phyloP scores from a whole-genome alignment of 2,113 vertebrate genomes.

The Sapajus apella region DNA sequence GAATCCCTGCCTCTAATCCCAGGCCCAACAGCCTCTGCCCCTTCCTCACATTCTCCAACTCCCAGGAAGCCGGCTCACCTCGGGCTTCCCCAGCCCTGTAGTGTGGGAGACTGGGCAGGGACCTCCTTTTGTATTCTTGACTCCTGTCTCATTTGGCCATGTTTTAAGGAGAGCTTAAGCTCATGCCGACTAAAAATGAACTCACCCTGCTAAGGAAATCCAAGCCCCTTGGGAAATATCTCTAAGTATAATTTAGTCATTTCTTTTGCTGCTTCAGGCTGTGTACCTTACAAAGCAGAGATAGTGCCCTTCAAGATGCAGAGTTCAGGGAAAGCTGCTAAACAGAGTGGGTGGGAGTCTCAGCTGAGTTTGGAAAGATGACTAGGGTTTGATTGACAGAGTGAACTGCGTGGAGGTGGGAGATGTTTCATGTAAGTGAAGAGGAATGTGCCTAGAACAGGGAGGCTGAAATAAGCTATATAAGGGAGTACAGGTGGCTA shows the following conservation, averaged over 20 bases:
- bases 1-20: neutral
- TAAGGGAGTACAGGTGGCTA: neutral
- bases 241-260: neutral
- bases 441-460: neutral
- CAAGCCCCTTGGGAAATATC: fast-evolving
- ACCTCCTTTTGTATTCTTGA: neutral
- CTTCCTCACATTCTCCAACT: neutral
- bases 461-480: too few species aligned
- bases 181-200: neutral
- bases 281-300: neutral
- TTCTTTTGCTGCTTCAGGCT: neutral
- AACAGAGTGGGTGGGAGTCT: neutral
- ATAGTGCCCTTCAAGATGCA: neutral
- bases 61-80: neutral
- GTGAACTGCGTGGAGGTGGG: neutral
- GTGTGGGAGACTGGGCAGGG: neutral
- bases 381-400: neutral
- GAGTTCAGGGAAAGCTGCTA: neutral
- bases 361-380: neutral
- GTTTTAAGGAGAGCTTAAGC: neutral
- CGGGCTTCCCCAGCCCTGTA: neutral
- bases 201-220: neutral
- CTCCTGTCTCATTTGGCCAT: neutral
- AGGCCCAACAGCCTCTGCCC: too few species aligned
- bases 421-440: neutral